Base-by-base conservation (phyloP, 1,140 invertebrate genomes). In the Druon quercuslanigerum region DNA sequence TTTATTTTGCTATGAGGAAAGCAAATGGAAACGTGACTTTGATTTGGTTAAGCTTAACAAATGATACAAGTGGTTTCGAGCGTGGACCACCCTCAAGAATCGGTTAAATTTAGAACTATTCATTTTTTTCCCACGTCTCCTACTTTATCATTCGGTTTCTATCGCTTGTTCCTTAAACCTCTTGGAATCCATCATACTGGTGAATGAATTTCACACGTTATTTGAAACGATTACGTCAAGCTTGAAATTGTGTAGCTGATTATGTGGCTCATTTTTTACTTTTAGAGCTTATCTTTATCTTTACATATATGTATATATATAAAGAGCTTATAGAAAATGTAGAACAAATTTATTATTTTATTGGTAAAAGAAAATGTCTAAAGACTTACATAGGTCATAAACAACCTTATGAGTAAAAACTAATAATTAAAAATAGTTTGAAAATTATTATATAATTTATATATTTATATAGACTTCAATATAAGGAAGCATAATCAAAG, bases 221-320 rank as follows among this genome's bases (percentile, higher is more conserved):
- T 66, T 66, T 66, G 60, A 66, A 66, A 66, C 60, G 60, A 66
- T 66, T 66, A 66, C 60, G 60, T 66, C 25, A 25, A 14, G 60
- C 14, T 66, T 60, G 20, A 25, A 60, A 25, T 60, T 33, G 2
- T 33, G n/a, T 40, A 66, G 14, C 33, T 66, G 60, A 66, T 66
- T 66, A 66, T 66, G 25, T 7, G 1, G 13, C 9, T 66, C n/a
- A 40, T 66, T 66, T 40, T 40, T 66, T 46, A 6, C 33, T 33
- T 33, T 66, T 33, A 46, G 9, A 46, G 40, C 40, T 46, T 46
- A 46, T 46, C 40, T 46, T 46, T 11, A 46, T n/a, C n/a, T n/a
- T n/a, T n/a, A n/a, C n/a, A n/a, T n/a, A n/a, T n/a, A n/a, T 46
- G 1, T 9, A 46, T 11, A 1, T 46, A 46, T 46, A 46, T 9